These are phyloP conservation scores for Drosophila sulfurigaster DNA, from an alignment of 1,140 invertebrate species.

Conservation along the genomic window DNA sequence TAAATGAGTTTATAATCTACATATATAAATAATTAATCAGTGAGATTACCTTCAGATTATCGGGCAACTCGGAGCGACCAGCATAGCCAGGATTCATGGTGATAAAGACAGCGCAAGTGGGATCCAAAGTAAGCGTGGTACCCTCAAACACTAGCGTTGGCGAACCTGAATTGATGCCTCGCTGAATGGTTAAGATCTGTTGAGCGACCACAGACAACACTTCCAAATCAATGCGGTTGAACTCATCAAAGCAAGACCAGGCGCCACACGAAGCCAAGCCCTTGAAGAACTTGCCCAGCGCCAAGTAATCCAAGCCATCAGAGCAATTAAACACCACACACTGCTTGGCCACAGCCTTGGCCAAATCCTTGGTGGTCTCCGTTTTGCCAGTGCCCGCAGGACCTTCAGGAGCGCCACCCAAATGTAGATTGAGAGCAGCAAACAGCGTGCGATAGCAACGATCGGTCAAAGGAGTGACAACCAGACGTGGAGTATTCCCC, in stretches of 20 bases:
- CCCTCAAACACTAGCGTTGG: constrained; percentile 94
- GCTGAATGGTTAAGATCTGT: constrained; percentile 93
- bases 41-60: constrained; percentile 93
- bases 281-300: constrained; percentile 98
- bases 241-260: constrained; percentile 99
- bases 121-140: constrained; percentile 93
- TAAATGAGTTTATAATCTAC: neutral
- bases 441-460: constrained; percentile 96
- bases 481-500: constrained; percentile 94
- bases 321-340: constrained; percentile 99
- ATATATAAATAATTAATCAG: no score
- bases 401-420: constrained; percentile 96
- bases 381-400: constrained; percentile 98
- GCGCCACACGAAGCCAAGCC: constrained; percentile 97
- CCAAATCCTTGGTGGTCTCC: constrained; percentile 98
- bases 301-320: constrained; percentile 95
- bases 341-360: constrained; percentile 97
- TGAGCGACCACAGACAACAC: constrained; percentile 97
- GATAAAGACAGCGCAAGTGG: constrained; percentile 97
- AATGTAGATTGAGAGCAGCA: constrained; percentile 93
- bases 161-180: constrained; percentile 91
- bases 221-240: constrained; percentile 93
- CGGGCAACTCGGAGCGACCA: constrained; percentile 95
- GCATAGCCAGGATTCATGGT: constrained; percentile 99
- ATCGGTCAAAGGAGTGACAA: constrained; percentile 96